These are phyloP conservation scores for Phalacrocorax pelagicus DNA, from an alignment of 2,113 vertebrate species.

Conservation along the genomic window DNA sequence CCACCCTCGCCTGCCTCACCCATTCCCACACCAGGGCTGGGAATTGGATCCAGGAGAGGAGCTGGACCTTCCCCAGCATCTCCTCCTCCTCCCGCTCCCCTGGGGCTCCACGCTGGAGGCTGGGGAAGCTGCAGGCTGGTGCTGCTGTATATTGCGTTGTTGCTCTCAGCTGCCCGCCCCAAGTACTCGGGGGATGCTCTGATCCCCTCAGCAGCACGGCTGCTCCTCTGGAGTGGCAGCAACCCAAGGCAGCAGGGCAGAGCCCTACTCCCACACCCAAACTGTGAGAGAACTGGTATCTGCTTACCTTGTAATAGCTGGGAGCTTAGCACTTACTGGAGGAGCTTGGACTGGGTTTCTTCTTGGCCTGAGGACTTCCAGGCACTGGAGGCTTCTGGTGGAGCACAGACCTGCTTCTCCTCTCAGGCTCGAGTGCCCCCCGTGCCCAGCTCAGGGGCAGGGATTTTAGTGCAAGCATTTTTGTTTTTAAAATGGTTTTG, in stretches of 20 bases:
- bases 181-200: neutral
- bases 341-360: neutral
- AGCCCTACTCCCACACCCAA: neutral
- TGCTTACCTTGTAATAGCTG: rapidly evolving
- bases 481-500: neutral
- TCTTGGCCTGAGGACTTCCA: neutral
- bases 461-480: neutral
- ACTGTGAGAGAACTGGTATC: neutral
- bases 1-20: neutral
- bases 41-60: neutral
- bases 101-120: neutral
- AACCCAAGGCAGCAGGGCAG: neutral
- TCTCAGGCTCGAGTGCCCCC: too few relatives aligned
- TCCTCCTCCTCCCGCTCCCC: neutral
- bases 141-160: neutral
- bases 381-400: neutral
- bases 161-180: neutral
- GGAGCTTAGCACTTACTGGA: neutral
- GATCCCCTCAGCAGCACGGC: neutral
- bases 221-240: neutral
- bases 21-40: too few relatives aligned
- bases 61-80: neutral
- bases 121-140: too few relatives aligned
- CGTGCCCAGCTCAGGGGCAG: rapidly evolving
- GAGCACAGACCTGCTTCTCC: neutral